A percentile compares a stretch with the other conserved stretches of the same genome.
Evolutionary conservation across 2,113 vertebrate species (phyloP).

Genomic region (Rhizomys pruinosus): DNA sequence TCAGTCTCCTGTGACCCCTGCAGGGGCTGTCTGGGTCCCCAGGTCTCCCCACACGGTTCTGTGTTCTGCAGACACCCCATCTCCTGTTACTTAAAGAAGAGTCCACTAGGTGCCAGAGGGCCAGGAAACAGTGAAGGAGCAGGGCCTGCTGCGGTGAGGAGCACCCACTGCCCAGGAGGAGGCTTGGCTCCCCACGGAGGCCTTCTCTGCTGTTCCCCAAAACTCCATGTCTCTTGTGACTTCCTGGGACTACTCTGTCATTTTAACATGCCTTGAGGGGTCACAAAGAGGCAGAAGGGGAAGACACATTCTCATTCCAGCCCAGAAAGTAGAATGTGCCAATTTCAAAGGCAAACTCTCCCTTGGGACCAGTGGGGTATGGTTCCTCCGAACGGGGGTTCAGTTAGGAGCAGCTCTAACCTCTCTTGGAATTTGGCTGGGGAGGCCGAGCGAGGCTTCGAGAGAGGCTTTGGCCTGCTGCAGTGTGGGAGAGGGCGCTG

Average conservation of each 20-base stretch:
- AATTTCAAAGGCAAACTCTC: background rate
- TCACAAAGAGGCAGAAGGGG: background rate
- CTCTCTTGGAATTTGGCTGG: background rate
- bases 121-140: no score
- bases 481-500: background rate
- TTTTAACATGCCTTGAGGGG: background rate
- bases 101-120: background rate
- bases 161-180: no score
- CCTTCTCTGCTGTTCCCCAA: background rate
- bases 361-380: background rate
- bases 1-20: rapidly evolving
- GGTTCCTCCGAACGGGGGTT: background rate
- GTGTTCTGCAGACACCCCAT: background rate
- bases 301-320: background rate
- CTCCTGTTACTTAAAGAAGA: background rate
- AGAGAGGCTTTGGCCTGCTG: background rate
- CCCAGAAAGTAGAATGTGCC: background rate
- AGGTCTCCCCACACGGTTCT: rapidly evolving
- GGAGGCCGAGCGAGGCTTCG: background rate
- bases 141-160: no score
- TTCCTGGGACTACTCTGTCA: background rate
- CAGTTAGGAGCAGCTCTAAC: no score
- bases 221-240: rapidly evolving
- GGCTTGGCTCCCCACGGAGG: background rate
- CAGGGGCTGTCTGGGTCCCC: background rate